phyloP scores from a whole-genome alignment of 1,140 invertebrate genomes.

The Lepidurus apus region DNA sequence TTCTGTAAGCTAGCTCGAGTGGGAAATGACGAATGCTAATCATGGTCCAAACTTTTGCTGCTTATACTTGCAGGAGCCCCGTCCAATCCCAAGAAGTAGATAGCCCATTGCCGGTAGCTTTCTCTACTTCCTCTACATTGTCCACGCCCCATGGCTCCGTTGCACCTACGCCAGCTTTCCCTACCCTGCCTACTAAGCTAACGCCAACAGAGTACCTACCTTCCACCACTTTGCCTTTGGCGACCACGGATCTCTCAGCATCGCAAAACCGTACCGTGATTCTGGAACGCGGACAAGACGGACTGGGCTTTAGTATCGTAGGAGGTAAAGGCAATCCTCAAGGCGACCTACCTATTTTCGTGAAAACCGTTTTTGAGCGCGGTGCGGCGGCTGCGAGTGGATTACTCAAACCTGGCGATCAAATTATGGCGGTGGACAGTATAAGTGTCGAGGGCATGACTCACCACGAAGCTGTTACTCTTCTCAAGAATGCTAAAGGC shows the following conservation, averaged over 20 bases:
- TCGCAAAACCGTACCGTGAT: conserved; percentile 48
- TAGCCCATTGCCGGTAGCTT: conserved; percentile 15
- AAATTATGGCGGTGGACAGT: conserved; percentile 54
- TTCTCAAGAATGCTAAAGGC: conserved; percentile 54
- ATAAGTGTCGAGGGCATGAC: conserved; percentile 52
- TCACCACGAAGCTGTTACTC: conserved; percentile 56
- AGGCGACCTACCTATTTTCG: conserved; percentile 71
- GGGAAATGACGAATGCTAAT: not conserved
- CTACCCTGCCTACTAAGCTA: conserved; percentile 36
- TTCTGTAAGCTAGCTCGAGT: not conserved
- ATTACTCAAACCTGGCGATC: conserved; percentile 56
- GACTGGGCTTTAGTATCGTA: conserved; percentile 72
- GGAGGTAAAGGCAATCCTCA: conserved; percentile 64
- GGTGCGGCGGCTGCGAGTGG: conserved; percentile 65
- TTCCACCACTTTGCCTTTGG: conserved; percentile 23
- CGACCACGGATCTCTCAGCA: not conserved
- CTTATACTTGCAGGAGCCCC: conserved; percentile 25
- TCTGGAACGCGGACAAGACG: conserved; percentile 64
- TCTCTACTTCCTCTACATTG: conserved; percentile 6
- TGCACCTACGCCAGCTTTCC: conserved; percentile 36
- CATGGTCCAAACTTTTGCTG: not conserved
- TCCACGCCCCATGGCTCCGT: not conserved
- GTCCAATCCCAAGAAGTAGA: conserved; percentile 26
- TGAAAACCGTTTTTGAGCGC: conserved; percentile 73
- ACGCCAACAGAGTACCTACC: conserved; percentile 34